Base-by-base conservation (phyloP, 2,888 invertebrate species). In the Melieria picta region DNA sequence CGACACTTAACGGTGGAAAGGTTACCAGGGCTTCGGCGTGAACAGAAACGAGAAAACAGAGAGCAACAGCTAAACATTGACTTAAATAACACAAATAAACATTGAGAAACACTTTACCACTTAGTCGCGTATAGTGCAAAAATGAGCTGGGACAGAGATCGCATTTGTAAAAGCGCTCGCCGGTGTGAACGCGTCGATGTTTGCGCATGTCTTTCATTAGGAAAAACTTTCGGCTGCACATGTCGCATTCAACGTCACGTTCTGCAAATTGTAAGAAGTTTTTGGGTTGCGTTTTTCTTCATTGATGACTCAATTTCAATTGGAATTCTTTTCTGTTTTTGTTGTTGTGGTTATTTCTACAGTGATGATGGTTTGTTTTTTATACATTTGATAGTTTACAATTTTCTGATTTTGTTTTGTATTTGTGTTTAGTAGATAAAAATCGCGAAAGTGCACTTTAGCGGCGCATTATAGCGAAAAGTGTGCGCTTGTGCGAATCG, bases 151-250 rank as follows among this genome's bases (percentile, higher is more conserved):
- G 75, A 73, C 82, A 82, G 67, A 78, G 63, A 57, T 77, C 77
- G 68, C 82, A 82, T 73, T 82, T 82, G 81, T 83, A 82, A 82
- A 82, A 82, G 57, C 76, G 71, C 67, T 82, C 78, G 52, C 77
- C 76, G 69, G 77, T 81, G 75, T 82, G 82, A 69, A 72, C 56
- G 71, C 82, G 82, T 50, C 80, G 79, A 75, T 83, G 82, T 73
- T 82, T 81, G 71, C 80, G 83, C 67, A 81, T 77, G 63, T 82
- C 82, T 80, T 77, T 79, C 55, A 76, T 75, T 74, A 78, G 77
- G 57, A 69, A 74, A 76, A 82, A 83, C 58, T 75, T 69, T 64
- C 73, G 72, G 66, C 78, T 76, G 76, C 83, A 82, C 69, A 79
- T 77, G 64, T 80, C 79, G 75, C 83, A 82, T 73, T 80, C 77